phyloP scores from a whole-genome alignment of 2,113 vertebrate species.

The Vidua macroura region DNA sequence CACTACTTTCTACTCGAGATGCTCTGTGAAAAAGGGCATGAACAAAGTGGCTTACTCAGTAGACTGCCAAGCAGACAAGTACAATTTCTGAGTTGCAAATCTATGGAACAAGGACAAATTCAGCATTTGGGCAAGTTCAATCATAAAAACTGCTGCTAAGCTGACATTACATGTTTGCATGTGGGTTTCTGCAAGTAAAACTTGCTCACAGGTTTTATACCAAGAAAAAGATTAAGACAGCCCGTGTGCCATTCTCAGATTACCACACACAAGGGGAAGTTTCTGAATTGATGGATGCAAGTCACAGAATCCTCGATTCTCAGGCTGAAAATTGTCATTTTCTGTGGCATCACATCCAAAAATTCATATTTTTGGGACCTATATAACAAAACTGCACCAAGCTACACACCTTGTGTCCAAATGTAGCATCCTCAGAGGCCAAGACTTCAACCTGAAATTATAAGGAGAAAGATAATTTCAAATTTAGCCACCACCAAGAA shows the following conservation, averaged over 20 bases:
- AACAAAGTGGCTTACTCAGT: not conserved
- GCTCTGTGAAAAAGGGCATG: not conserved
- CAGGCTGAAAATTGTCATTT: not conserved
- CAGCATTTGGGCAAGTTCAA: not conserved
- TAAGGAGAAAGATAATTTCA: slow-evolving; percentile 71
- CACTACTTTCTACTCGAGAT: not conserved
- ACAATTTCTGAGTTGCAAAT: not conserved
- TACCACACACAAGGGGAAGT: not conserved
- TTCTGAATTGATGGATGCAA: not conserved
- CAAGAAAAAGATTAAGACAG: not conserved
- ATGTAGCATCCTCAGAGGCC: slow-evolving; percentile 70
- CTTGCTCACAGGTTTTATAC: not conserved
- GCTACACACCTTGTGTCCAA: slow-evolving; percentile 76
- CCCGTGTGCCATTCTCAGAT: not conserved
- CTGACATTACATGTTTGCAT: not conserved
- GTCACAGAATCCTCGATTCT: not conserved
- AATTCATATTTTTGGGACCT: not conserved
- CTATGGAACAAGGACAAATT: not conserved
- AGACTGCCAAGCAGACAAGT: not conserved
- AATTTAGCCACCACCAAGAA: slow-evolving; percentile 37
- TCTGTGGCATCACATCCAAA: not conserved
- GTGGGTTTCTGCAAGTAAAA: not conserved
- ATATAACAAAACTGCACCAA: slow-evolving; percentile 25
- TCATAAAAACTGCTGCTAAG: not conserved
- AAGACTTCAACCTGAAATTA: slow-evolving; percentile 74